These are phyloP conservation scores for Sebastes flavidus DNA, from an alignment of 2,797 vertebrate species.

Conservation along the genomic window DNA sequence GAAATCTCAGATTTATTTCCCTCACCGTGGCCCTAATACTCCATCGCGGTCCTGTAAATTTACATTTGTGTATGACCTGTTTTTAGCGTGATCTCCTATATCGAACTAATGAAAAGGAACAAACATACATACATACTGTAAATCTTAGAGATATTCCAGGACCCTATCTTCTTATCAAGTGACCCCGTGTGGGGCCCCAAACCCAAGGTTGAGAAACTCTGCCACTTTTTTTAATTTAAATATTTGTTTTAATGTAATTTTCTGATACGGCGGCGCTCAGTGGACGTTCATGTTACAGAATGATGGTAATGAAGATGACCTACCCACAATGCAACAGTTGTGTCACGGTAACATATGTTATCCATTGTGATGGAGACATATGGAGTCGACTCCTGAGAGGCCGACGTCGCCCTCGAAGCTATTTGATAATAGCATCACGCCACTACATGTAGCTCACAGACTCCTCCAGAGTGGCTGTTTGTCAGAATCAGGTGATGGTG, in stretches of 20 bases:
- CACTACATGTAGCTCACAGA: constrained; percentile 57
- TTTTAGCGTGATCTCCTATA: background rate
- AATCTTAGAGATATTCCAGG: background rate
- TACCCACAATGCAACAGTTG: constrained; percentile 5
- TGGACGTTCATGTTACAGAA: background rate
- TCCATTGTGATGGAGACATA: constrained; percentile 60
- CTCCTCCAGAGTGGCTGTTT: constrained; percentile 28
- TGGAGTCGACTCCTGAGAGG: constrained; percentile 66
- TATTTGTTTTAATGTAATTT: background rate
- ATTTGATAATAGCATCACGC: constrained; percentile 43
- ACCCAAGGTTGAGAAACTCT: background rate
- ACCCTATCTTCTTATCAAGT: background rate
- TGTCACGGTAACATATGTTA: constrained; percentile 48
- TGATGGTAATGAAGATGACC: background rate
- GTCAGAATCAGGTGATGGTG: constrained; percentile 60
- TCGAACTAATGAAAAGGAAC: background rate
- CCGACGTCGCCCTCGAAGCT: constrained; percentile 22
- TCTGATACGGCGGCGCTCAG: background rate
- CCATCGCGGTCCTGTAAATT: background rate
- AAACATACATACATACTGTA: background rate
- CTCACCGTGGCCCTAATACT: too few relatives aligned
- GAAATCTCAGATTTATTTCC: too few relatives aligned
- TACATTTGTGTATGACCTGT: background rate
- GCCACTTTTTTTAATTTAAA: background rate
- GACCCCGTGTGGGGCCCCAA: background rate